phyloP scores from a whole-genome alignment of 2,113 vertebrate species.

The Ellobius talpinus region DNA sequence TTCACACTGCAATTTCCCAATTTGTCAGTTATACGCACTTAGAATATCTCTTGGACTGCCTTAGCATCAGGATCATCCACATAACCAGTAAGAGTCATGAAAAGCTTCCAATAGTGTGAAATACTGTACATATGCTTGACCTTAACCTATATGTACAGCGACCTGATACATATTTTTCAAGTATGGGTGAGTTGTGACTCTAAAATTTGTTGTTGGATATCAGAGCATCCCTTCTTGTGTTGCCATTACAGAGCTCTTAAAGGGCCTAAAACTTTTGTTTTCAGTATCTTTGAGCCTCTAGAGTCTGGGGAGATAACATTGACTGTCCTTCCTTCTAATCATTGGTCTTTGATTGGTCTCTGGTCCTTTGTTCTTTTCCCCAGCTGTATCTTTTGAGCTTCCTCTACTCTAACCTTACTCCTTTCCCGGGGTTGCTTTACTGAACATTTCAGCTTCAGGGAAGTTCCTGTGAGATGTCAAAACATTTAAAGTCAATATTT shows the following conservation, averaged over 20 bases:
- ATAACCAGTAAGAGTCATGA: not conserved
- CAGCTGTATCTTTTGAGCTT: not conserved
- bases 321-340: not conserved
- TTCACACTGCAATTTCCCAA: not conserved
- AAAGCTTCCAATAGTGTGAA: not conserved
- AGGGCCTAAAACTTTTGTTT: not conserved
- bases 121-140: not conserved
- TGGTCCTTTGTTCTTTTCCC: not conserved
- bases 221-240: not conserved
- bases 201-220: not conserved
- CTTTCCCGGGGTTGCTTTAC: not conserved
- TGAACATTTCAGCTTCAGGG: slow-evolving; percentile 16
- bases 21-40: not conserved
- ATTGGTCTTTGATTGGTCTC: not conserved
- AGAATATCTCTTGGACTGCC: not conserved
- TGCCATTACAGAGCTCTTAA: not conserved
- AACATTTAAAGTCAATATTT: slow-evolving; percentile 37
- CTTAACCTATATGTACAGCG: not conserved
- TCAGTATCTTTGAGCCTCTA: not conserved
- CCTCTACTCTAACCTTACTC: not conserved
- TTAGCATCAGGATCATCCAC: not conserved
- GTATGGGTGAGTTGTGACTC: not conserved
- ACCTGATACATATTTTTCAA: not conserved
- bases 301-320: not conserved
- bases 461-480: slow-evolving; percentile 57